Base-by-base conservation (phyloP, 2,797 vertebrate genomes). In the Aulostomus chinensis region DNA sequence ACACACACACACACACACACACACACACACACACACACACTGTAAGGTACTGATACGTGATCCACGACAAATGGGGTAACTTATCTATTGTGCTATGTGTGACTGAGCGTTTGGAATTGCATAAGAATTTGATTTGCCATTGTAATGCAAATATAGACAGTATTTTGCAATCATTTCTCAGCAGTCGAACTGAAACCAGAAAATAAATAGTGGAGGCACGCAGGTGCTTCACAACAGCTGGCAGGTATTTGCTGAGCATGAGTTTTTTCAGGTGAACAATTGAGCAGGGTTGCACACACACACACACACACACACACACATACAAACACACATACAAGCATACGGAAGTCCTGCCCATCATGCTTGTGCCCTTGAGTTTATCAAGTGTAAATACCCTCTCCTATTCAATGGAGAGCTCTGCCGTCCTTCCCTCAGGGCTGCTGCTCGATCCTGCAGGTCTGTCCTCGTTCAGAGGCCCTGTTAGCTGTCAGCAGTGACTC, bases 171-270 rank as follows among this genome's bases (percentile, higher is more conserved):
- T 11, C 13, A 70, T 63, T 56, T 32, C 16, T 58, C 33, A 30
- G 21, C 21, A 45, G 11, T 40, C 36, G 5, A 9, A 8, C 2
- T 10, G 9, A 26, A 17, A n/a, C 10, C 2, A 20, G 24, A 38
- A 53, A 53, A 15, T 35, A 35, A 25, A 49, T 57, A 65, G 64
- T 62, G 49, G 24, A 48, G 39, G 56, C 51, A 70, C 1, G 41
- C 13, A 46, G 8, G 39, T 12, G 30, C 56, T 56, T 52, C 14
- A 63, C 68, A 75, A 74, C 72, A 69, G 61, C 76, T 48, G 9
- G 28, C 36, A 17, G 57, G 18, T 80, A 73, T 85, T 80, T 79
- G 76, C 74, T 72, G 81, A 75, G 56, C 34, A 3, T 66, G 74
- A 34, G 33, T 51, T 72, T 74, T 31, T 26, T 62, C 16, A 14